Evolutionary conservation across 2,113 vertebrate species (phyloP).

Genomic region (Aleadryas rufinucha): DNA sequence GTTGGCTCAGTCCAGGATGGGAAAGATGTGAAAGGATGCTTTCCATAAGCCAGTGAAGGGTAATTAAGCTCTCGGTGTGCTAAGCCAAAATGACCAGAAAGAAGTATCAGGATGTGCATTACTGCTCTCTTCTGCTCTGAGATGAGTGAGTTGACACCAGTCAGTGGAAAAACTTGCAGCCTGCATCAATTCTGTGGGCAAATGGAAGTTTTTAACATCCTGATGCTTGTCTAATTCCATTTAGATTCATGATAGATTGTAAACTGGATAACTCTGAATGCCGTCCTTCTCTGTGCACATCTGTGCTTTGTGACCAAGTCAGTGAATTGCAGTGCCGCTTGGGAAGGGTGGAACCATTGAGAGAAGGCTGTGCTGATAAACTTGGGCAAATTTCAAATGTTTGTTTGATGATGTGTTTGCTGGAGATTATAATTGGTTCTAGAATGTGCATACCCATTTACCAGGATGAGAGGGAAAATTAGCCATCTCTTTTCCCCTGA

Average conservation of each 20-base stretch:
- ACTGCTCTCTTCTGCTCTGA: neutral
- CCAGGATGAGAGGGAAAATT: neutral
- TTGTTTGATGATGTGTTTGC: neutral
- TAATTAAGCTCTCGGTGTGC: neutral
- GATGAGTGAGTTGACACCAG: neutral
- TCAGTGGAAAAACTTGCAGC: neutral
- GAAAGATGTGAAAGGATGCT: neutral
- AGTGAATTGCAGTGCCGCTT: neutral
- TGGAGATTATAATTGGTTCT: neutral
- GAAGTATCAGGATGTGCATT: neutral
- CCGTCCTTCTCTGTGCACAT: neutral
- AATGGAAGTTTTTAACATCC: neutral
- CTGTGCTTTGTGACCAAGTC: neutral
- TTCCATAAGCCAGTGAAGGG: neutral
- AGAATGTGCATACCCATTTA: accelerated
- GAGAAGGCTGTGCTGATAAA: neutral
- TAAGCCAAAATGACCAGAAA: neutral
- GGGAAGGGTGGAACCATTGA: neutral
- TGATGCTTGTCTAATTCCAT: neutral
- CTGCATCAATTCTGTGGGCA: neutral
- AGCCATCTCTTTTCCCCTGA: neutral
- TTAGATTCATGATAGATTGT: neutral
- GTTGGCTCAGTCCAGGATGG: neutral
- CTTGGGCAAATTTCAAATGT: neutral
- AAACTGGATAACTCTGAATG: neutral